Evolutionary conservation across 2,113 vertebrate species (phyloP), one percentile per base, ranked within the genome.

Genomic region (Microcebus griseorufus): DNA sequence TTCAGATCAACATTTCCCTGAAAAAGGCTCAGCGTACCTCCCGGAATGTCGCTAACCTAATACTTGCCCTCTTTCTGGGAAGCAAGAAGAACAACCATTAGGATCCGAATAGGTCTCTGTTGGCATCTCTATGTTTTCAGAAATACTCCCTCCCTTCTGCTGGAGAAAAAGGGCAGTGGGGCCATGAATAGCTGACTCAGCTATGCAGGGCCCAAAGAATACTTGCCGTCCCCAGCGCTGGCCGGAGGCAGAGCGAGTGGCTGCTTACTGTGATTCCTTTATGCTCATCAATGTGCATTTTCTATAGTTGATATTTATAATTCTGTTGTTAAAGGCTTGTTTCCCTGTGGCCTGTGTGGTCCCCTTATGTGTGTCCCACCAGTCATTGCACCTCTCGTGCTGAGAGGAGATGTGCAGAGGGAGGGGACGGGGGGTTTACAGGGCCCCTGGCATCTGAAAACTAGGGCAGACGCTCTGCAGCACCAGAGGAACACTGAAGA

Each of bases 401-500:
- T 75, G 72, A 48, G 29, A n/a, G 29, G 27, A 67, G 48, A 65
- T 34, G 6, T 72, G 42, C 4, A 17, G 27, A 76, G 37, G 89
- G 39, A 81, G 25, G 22, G 6, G 6, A 6, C 4, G 9, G 9
- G 7, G 7, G 17, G 45, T 12, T 23, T 17, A 22, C 2, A 29
- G 64, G 48, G 6, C 55, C 13, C 14, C 39, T 17, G 60, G 78
- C 17, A 25, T 18, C 75, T 76, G 9, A 18, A 62, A 75, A 10
- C 27, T 32, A 20, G 39, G 39, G 48, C 22, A 7, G 3, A 5
- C 5, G 18, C 32, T 13, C 17, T 17, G 9, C 5, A 29, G 25
- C 9, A 16, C 3, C 17, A 11, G 39, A 22, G 9, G 23, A 23
- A 11, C 1, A 45, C 25, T 20, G 18, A 37, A 0, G 4, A n/a